These are phyloP conservation scores for Malthinus flaveolus DNA, from an alignment of 2,888 invertebrate genomes.

Conservation along the genomic window DNA sequence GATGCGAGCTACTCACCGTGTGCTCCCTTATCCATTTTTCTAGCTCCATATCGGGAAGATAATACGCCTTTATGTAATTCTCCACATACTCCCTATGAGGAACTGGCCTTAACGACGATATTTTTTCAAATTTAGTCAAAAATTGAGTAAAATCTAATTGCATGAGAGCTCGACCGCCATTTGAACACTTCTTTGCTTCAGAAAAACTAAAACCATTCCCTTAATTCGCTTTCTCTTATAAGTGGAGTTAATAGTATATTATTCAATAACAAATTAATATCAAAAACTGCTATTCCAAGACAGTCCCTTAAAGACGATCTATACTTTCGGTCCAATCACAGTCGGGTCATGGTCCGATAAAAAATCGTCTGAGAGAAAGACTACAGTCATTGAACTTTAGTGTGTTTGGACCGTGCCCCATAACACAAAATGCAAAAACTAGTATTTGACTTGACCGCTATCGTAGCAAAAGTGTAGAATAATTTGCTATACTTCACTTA, in stretches of 20 bases:
- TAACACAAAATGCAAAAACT: no score
- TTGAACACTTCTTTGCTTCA: conserved; percentile 90
- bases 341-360: no score
- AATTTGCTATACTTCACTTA: no score
- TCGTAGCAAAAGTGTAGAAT: no score
- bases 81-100: conserved; percentile 92
- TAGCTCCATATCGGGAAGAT: conserved; percentile 83
- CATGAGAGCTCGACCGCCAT: conserved; percentile 96
- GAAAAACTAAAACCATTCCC: conserved; percentile 65
- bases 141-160: conserved; percentile 96
- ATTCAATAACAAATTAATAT: background rate
- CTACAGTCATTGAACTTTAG: no score
- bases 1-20: conserved; percentile 56
- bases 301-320: no score
- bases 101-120: conserved; percentile 80
- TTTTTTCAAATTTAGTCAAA: conserved; percentile 84
- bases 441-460: no score
- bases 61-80: conserved; percentile 94
- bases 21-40: conserved; percentile 89
- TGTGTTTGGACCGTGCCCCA: no score
- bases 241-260: no score
- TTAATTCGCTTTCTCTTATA: background rate
- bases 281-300: no score
- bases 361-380: no score
- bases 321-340: no score